Conservation (phyloP, 2,797 vertebrate species). For the Orestias chungarensis region DNA sequence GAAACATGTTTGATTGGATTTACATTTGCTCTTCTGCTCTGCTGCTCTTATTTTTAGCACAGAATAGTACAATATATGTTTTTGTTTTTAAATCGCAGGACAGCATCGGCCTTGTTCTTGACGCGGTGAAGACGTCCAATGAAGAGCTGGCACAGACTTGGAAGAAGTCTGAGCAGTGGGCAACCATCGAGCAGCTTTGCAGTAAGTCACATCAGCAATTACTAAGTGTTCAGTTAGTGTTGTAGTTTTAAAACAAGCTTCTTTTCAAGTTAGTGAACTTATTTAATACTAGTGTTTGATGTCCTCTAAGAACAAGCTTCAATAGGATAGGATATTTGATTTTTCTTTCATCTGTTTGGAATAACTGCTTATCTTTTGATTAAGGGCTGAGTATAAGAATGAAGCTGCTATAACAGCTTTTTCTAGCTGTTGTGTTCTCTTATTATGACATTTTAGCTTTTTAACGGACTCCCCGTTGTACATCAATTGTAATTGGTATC, state of each 20-base stretch:
- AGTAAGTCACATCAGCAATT: constrained; percentile 81
- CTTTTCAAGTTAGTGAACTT: too few species aligned
- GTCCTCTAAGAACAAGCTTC: too few species aligned
- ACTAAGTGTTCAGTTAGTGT: too few species aligned
- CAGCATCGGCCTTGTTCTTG: constrained; percentile 94
- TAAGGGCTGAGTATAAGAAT: too few species aligned
- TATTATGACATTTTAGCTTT: background rate
- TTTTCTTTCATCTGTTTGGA: too few species aligned
- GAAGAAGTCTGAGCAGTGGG: constrained; percentile 99
- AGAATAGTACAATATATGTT: background rate
- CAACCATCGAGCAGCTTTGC: constrained; percentile 97
- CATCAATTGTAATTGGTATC: background rate
- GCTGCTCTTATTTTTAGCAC: too few species aligned
- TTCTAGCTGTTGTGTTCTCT: too few species aligned
- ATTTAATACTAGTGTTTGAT: too few species aligned
- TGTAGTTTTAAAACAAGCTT: too few species aligned
- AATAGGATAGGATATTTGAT: too few species aligned
- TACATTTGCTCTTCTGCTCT: background rate
- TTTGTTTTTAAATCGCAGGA: constrained; percentile 80
- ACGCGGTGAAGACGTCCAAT: constrained; percentile 93
- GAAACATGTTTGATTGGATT: background rate
- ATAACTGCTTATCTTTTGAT: too few species aligned
- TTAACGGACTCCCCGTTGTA: background rate
- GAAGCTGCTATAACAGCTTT: too few species aligned
- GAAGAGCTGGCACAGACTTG: constrained; percentile 97